Conservation (phyloP, 2,888 invertebrate genomes). For the Gari tellinella region DNA sequence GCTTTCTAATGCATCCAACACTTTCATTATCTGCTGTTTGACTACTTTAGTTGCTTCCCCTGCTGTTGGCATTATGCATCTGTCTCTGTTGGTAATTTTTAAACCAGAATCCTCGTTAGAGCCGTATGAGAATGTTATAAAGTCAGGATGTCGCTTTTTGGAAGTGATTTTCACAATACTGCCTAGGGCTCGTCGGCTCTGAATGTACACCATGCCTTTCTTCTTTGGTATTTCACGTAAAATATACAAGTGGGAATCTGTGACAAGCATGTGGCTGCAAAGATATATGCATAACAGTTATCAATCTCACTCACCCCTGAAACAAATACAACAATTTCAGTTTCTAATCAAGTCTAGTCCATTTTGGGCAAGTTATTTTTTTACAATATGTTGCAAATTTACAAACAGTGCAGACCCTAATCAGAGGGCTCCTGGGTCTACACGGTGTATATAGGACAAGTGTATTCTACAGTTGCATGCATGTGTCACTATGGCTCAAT, state of each 20-base stretch:
- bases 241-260: conserved; percentile 93
- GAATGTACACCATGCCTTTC: conserved; percentile 91
- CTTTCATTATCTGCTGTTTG: conserved; percentile 93
- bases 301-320: too few relatives aligned
- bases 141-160: conserved; percentile 96
- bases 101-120: conserved; percentile 84
- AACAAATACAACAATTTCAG: too few relatives aligned
- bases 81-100: conserved; percentile 94
- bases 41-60: conserved; percentile 95
- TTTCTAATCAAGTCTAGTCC: too few relatives aligned
- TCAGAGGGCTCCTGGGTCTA: too few relatives aligned
- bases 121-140: conserved; percentile 99
- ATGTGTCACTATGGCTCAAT: too few relatives aligned
- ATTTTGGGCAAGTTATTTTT: too few relatives aligned
- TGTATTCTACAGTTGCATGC: too few relatives aligned
- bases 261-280: conserved; percentile 92
- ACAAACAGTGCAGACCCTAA: too few relatives aligned
- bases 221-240: conserved; percentile 90
- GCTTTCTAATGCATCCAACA: conserved; percentile 81
- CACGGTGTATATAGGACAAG: too few relatives aligned
- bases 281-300: too few relatives aligned
- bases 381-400: too few relatives aligned
- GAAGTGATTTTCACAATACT: conserved; percentile 99
- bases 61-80: conserved; percentile 95
- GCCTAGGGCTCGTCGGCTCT: conserved; percentile 94